These are phyloP conservation scores for Rhyacichthys aspro DNA, from an alignment of 2,797 vertebrate species.

Conservation along the genomic window DNA sequence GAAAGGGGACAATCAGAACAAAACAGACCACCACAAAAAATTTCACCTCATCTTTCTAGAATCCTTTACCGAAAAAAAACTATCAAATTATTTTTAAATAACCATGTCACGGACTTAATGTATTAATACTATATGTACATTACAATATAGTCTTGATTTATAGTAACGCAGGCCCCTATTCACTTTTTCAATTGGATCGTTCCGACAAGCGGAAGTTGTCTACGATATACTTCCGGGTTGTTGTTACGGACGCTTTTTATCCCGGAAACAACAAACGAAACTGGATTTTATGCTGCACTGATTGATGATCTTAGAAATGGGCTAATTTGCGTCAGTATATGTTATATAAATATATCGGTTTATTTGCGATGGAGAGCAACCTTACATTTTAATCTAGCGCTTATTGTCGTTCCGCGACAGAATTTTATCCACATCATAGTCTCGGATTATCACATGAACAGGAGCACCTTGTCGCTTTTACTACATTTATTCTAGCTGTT, in stretches of 20 bases:
- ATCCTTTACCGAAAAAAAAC: too few relatives aligned
- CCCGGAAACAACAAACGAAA: constrained; percentile 43
- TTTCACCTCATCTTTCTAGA: background rate
- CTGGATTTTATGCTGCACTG: background rate
- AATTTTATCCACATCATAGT: too few relatives aligned
- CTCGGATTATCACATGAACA: too few relatives aligned
- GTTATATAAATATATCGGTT: too few relatives aligned
- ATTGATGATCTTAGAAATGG: constrained; percentile 8
- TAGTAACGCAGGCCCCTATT: background rate
- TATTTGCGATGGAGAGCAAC: background rate
- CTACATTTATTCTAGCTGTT: too few relatives aligned
- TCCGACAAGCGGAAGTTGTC: constrained; percentile 65
- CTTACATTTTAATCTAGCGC: too few relatives aligned
- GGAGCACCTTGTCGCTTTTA: too few relatives aligned
- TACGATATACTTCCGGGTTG: constrained; percentile 58
- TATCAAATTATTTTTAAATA: too few relatives aligned
- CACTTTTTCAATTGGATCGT: constrained; percentile 26
- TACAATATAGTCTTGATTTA: background rate
- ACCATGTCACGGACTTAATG: background rate
- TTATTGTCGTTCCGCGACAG: too few relatives aligned
- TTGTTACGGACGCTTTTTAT: constrained; percentile 76
- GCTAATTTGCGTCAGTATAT: background rate
- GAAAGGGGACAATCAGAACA: background rate
- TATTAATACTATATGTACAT: fast-evolving
- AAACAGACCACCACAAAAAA: background rate